Conservation (phyloP, 2,113 vertebrate genomes). For the Perca flavescens region DNA sequence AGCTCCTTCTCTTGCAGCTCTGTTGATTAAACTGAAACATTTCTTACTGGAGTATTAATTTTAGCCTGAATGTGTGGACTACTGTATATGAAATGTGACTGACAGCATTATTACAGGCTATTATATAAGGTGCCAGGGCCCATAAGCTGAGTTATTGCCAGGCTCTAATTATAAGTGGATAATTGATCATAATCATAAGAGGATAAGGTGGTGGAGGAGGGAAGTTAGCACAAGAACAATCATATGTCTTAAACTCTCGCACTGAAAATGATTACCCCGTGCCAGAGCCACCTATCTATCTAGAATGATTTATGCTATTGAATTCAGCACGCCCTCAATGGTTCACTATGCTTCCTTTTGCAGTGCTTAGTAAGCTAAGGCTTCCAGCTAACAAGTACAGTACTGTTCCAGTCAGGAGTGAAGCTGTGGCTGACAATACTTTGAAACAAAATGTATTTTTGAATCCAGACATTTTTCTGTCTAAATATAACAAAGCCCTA, state of each 20-base stretch:
- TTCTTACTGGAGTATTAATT: slow-evolving; percentile 44
- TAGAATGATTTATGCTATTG: slow-evolving; percentile 56
- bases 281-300: slow-evolving; percentile 59
- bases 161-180: slow-evolving; percentile 78
- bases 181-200: slow-evolving; percentile 81
- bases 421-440: slow-evolving; percentile 40
- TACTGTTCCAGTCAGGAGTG: slow-evolving; percentile 13
- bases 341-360: slow-evolving; percentile 28
- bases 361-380: slow-evolving; percentile 35
- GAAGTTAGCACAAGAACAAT: slow-evolving; percentile 72
- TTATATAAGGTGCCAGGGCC: slow-evolving; percentile 70
- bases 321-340: slow-evolving; percentile 35
- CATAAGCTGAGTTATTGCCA: slow-evolving; percentile 73
- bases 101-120: slow-evolving; percentile 78
- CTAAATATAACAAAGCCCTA: background rate
- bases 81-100: slow-evolving; percentile 71
- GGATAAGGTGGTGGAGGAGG: slow-evolving; percentile 70
- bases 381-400: slow-evolving; percentile 16
- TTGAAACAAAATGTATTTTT: slow-evolving; percentile 32
- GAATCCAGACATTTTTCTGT: background rate
- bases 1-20: background rate
- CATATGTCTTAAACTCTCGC: slow-evolving; percentile 61
- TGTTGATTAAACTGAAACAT: slow-evolving; percentile 31
- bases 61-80: slow-evolving; percentile 48
- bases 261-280: slow-evolving; percentile 70